Evolutionary conservation across 2,113 vertebrate species (phyloP), one percentile per base, ranked within the genome.

Genomic region (Dolichallabes microphthalmus): DNA sequence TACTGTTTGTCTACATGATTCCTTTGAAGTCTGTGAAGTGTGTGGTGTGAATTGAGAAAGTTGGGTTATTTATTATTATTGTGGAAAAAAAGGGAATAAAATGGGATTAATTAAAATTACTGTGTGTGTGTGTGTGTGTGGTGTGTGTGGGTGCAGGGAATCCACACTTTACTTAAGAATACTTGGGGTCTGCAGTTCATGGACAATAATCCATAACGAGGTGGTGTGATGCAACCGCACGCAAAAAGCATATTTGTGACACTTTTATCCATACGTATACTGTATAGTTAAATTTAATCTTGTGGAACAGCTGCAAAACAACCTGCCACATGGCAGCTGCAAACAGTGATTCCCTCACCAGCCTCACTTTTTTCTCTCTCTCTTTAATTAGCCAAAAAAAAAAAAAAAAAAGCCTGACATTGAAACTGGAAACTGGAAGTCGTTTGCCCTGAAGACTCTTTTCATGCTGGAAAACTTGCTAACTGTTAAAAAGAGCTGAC

Each of bases 1-100:
- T 79, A 77, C 61, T 58, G 61, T 57, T 78, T 61, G 52, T 75
- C n/a, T 68, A 45, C 60, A 78, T 52, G 35, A 63, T 63, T 15
- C 3, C 17, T 25, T 66, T 71, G 50, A 71, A 35, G 17, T 50
- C 55, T 75, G 82, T 61, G 9, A 17, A 30, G 13, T 45, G 35
- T 64, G 63, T 25, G 78, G 22, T 45, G 60, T 81, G 79, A 19
- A 30, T 74, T 83, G 30, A 63, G 57, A 75, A 50, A 39, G 35
- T 68, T 19, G 30, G 14, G 2, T 13, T 45, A 17, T n/a, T 32
- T 27, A 25, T 19, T 2, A 35, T 35, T 35, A 35, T 35, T 45
- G 45, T 45, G 8, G 7, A 45, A 66, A 68, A 7, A 64, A 27
- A 27, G 11, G 32, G 32, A 35, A n/a, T n/a, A 35, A 35, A 35